phyloP scores from a whole-genome alignment of 2,113 vertebrate species.

The Tachuris rubrigastra region DNA sequence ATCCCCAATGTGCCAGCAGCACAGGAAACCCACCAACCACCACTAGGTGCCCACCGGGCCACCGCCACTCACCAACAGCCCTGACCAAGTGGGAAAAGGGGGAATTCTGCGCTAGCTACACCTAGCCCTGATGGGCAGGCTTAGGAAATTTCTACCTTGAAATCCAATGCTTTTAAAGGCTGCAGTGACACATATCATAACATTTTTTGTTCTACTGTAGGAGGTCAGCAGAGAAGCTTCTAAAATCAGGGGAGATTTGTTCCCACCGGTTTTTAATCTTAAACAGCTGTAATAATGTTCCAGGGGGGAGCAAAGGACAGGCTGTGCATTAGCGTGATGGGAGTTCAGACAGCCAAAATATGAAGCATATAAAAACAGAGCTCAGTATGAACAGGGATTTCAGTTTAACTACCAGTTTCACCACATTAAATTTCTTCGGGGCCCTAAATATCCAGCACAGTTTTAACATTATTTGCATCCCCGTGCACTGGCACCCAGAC shows the following conservation, averaged over 20 bases:
- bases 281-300: constrained; percentile 38
- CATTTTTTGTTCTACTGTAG: not conserved
- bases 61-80: not conserved
- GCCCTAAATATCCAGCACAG: not conserved
- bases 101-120: not conserved
- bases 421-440: not conserved
- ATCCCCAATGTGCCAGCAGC: not conserved
- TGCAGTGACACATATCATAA: constrained; percentile 7
- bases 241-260: constrained; percentile 13
- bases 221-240: constrained; percentile 13
- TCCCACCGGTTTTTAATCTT: constrained; percentile 39
- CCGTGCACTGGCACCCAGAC: not conserved
- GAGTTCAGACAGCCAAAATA: constrained; percentile 12
- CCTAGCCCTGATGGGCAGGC: not conserved
- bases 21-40: not conserved
- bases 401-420: not conserved
- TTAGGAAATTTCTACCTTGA: not conserved
- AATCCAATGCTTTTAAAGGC: not conserved
- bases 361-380: constrained; percentile 25
- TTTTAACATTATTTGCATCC: not conserved
- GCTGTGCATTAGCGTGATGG: not conserved
- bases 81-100: fast-evolving
- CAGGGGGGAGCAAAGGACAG: not conserved
- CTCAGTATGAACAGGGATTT: not conserved
- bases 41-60: not conserved